A percentile compares a stretch with the other conserved stretches of the same genome.
phyloP scores from a whole-genome alignment of 2,113 vertebrate genomes.

The Cariama cristata region DNA sequence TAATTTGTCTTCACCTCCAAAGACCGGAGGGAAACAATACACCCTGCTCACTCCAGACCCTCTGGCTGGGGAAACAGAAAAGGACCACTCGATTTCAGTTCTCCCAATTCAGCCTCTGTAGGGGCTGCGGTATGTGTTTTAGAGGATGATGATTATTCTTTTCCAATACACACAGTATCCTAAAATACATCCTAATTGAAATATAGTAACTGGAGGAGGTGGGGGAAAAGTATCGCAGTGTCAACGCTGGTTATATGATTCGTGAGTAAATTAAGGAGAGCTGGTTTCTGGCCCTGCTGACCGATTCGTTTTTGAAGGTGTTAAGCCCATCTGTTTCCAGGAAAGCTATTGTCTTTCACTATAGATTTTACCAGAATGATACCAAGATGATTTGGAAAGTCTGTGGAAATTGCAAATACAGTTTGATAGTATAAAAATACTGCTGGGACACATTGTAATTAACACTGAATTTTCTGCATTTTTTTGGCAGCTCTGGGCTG shows the following conservation, averaged over 20 bases:
- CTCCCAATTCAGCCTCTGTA: neutral
- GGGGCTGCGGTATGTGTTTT: neutral
- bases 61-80: neutral
- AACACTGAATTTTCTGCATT: neutral
- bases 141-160: neutral
- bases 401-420: neutral
- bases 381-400: neutral
- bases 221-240: neutral
- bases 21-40: slow-evolving; percentile 13
- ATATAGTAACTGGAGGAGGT: neutral
- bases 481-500: neutral
- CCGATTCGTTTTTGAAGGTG: neutral
- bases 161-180: neutral
- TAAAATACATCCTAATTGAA: neutral
- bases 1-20: slow-evolving; percentile 66
- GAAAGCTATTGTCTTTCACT: neutral
- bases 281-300: neutral
- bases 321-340: neutral
- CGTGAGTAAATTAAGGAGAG: neutral
- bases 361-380: neutral
- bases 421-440: neutral
- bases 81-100: neutral
- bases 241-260: neutral
- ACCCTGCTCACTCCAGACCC: neutral
- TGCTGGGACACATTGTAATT: neutral